Percentiles rank a stretch among this genome's conserved stretches.
These are phyloP conservation scores for Cheracebus regulus DNA, from an alignment of 2,797 vertebrate species.

Conservation along the genomic window DNA sequence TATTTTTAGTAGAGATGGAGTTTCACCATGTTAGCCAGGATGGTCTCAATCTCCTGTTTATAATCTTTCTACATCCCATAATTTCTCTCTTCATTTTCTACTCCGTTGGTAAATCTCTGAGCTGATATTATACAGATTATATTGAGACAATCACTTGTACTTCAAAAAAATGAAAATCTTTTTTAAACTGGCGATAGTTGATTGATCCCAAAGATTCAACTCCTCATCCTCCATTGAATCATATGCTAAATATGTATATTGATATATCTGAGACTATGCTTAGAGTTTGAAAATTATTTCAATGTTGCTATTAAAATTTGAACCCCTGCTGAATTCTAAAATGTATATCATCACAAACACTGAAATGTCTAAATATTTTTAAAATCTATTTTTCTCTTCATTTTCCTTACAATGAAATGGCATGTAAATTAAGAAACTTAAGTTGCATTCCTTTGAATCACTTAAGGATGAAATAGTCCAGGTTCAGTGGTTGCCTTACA, in stretches of 20 bases:
- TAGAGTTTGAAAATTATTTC: neutral
- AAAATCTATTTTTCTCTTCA: neutral
- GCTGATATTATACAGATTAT: neutral
- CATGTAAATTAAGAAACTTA: neutral
- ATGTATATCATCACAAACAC: neutral
- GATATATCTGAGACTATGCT: neutral
- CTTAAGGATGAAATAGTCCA: neutral
- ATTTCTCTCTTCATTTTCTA: neutral
- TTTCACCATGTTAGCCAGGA: no score
- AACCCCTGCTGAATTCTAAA: neutral
- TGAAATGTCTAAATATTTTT: neutral
- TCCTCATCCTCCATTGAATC: neutral
- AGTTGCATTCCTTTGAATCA: neutral
- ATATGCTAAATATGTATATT: neutral
- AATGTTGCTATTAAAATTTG: neutral
- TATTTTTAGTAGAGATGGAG: no score
- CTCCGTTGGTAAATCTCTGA: neutral
- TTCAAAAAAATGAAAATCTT: neutral
- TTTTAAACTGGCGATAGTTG: neutral
- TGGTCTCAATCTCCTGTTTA: neutral
- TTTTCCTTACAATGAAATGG: rapidly evolving
- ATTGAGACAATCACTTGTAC: neutral
- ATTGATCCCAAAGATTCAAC: neutral
- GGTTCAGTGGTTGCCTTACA: neutral
- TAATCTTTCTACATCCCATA: neutral